Percentiles rank a stretch among this genome's conserved stretches.
phyloP scores from a whole-genome alignment of 2,797 vertebrate species.

The Gallirallus australis region DNA sequence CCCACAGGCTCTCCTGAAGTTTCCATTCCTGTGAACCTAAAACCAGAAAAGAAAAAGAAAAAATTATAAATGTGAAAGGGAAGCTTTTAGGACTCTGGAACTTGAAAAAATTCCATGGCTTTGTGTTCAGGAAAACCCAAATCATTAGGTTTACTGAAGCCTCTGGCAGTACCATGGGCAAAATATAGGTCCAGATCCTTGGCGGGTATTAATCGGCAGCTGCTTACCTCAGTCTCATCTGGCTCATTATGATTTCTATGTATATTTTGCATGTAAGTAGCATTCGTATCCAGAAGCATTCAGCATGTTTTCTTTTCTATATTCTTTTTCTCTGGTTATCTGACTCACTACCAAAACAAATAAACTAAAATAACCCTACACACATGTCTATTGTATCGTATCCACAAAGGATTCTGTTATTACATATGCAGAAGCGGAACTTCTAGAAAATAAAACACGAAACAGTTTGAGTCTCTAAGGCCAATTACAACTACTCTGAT shows the following conservation, averaged over 20 bases:
- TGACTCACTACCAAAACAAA: conserved; percentile 69
- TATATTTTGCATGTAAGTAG: background rate
- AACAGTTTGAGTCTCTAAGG: conserved; percentile 76
- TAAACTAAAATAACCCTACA: conserved; percentile 68
- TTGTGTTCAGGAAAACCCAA: background rate
- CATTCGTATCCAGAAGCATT: conserved; percentile 36
- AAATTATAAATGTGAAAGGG: background rate
- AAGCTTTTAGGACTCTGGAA: background rate
- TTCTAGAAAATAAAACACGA: conserved; percentile 74
- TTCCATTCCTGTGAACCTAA: background rate
- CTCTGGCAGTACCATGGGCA: background rate
- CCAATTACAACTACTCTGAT: conserved; percentile 79
- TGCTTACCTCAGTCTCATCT: background rate
- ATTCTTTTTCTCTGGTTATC: conserved; percentile 59
- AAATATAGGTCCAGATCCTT: background rate
- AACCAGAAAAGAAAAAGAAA: background rate
- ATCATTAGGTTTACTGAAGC: background rate
- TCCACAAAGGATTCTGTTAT: conserved; percentile 73
- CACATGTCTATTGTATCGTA: conserved; percentile 55
- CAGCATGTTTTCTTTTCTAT: conserved; percentile 20
- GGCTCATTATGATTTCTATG: background rate
- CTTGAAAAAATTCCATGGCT: background rate
- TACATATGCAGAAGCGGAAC: conserved; percentile 76
- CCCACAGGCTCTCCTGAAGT: background rate
- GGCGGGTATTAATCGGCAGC: background rate